Evolutionary conservation across 1,140 invertebrate species (phyloP).

Genomic region (Hypsibius dujardini): DNA sequence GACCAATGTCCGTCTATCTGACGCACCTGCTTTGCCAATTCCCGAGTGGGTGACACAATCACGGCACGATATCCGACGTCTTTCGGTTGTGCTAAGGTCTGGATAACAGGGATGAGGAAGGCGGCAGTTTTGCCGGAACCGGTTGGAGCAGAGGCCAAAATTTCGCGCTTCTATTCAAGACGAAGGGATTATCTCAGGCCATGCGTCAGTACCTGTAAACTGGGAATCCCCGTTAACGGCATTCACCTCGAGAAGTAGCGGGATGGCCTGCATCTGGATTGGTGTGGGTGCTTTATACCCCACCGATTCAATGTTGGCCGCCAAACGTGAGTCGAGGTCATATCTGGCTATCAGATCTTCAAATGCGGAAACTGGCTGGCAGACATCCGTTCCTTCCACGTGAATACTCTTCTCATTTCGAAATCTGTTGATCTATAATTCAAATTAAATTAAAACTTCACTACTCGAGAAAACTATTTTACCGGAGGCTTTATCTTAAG

Average conservation of each 20-base stretch:
- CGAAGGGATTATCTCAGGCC: neutral
- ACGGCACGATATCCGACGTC: slow-evolving; percentile 59
- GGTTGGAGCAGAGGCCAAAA: slow-evolving; percentile 82
- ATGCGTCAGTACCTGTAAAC: neutral
- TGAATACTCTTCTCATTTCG: slow-evolving; percentile 57
- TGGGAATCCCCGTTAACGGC: neutral
- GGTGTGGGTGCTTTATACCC: slow-evolving; percentile 66
- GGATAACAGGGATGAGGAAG: slow-evolving; percentile 57
- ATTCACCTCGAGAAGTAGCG: slow-evolving; percentile 56
- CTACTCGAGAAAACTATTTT: no score
- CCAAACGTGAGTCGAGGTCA: slow-evolving; percentile 42
- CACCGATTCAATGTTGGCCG: slow-evolving; percentile 51
- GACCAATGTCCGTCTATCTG: slow-evolving; percentile 20
- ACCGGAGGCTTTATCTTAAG: no score
- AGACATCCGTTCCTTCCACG: slow-evolving; percentile 53
- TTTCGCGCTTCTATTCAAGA: slow-evolving; percentile 48
- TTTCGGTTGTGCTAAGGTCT: slow-evolving; percentile 44
- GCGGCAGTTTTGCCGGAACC: slow-evolving; percentile 73
- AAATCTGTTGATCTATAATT: slow-evolving; percentile 47
- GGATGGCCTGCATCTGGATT: slow-evolving; percentile 83
- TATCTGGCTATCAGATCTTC: slow-evolving; percentile 39
- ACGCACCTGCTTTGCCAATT: slow-evolving; percentile 71
- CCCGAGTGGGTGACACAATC: slow-evolving; percentile 73
- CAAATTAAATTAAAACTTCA: no score
- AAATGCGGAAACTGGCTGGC: slow-evolving; percentile 54